phyloP scores from a whole-genome alignment of 2,797 vertebrate genomes.

The Rhinoraja longicauda region DNA sequence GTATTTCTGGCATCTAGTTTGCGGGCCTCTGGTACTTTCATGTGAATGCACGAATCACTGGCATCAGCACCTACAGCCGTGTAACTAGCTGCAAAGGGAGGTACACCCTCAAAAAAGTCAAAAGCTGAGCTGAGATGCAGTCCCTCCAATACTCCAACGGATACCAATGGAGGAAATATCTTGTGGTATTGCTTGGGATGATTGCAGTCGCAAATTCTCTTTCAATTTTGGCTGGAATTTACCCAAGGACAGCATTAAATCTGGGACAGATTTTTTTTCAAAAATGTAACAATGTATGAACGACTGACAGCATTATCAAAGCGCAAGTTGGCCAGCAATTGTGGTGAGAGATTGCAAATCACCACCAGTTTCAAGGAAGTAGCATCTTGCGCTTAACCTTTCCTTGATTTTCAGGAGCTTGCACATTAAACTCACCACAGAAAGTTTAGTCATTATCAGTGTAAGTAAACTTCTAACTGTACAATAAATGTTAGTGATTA shows the following conservation, averaged over 20 bases:
- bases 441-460: not conserved
- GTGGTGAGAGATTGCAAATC: not conserved
- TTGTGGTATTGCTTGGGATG: not conserved
- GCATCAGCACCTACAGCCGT: slow-evolving; percentile 1
- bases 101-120: not conserved
- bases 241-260: slow-evolving; percentile 1
- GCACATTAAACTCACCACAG: not conserved
- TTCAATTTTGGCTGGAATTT: not conserved
- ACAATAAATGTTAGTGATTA: not conserved
- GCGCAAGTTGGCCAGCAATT: not conserved
- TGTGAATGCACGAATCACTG: slow-evolving; percentile 10
- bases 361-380: not conserved
- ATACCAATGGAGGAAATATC: not conserved
- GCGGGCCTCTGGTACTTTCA: slow-evolving; percentile 10
- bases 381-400: not conserved
- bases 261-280: not conserved
- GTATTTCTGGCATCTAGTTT: slow-evolving; percentile 21
- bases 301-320: not conserved
- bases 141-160: not conserved
- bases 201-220: slow-evolving; percentile 18
- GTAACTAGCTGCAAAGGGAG: slow-evolving; percentile 6
- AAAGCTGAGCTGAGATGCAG: not conserved
- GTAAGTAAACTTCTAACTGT: not conserved
- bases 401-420: not conserved
- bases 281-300: not conserved